phyloP scores from a whole-genome alignment of 2,888 invertebrate species.

The Fabriciana adippe region DNA sequence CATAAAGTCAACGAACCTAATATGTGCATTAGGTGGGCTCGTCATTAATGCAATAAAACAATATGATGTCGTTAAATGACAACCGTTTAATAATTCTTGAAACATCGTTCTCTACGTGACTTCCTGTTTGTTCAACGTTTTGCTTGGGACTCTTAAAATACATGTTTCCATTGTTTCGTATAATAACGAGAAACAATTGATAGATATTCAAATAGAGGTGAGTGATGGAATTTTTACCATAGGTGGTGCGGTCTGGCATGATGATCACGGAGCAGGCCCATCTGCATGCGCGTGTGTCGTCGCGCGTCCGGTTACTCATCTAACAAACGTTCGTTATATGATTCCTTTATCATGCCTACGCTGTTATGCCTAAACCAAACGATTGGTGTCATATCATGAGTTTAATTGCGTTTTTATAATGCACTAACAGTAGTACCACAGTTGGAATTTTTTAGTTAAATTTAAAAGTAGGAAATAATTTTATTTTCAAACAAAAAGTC shows the following conservation, averaged over 20 bases:
- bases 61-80: conserved; percentile 45
- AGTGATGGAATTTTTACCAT: conserved; percentile 78
- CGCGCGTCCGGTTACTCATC: conserved; percentile 78
- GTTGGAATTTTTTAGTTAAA: no score
- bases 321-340: conserved; percentile 63
- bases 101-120: conserved; percentile 66
- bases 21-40: conserved; percentile 38
- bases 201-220: conserved; percentile 68
- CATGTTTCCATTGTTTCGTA: conserved; percentile 68
- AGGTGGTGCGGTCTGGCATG: conserved; percentile 71
- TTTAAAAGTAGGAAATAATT: neutral
- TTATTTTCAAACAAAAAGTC: neutral
- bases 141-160: conserved; percentile 52
- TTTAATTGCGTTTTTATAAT: neutral
- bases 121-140: conserved; percentile 66
- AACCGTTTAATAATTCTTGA: conserved; percentile 61
- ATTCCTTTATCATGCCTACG: conserved; percentile 47
- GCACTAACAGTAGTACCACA: neutral
- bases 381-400: conserved; percentile 3
- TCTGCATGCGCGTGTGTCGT: conserved; percentile 72
- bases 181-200: conserved; percentile 71
- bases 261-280: conserved; percentile 65
- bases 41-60: conserved; percentile 40
- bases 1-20: conserved; percentile 42
- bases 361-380: neutral